phyloP scores from a whole-genome alignment of 2,797 vertebrate species.

The Gymnocypris eckloni region DNA sequence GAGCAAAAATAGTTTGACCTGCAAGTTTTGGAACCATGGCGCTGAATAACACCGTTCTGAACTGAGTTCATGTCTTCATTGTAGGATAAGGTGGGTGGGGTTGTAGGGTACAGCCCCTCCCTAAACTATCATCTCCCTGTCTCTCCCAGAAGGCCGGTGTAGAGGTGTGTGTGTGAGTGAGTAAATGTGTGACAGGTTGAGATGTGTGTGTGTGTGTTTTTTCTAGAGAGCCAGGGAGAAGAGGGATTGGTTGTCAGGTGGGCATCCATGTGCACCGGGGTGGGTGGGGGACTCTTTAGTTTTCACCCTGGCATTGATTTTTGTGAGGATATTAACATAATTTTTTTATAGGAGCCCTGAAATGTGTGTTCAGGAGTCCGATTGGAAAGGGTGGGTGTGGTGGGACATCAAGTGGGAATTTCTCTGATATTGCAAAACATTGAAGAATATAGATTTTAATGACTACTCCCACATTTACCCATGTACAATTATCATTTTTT shows the following conservation, averaged over 20 bases:
- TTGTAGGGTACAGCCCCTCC: constrained; percentile 67
- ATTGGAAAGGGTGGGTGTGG: constrained; percentile 27
- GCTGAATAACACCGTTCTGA: constrained; percentile 74
- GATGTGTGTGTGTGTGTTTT: constrained; percentile 58
- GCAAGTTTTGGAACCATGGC: constrained; percentile 75
- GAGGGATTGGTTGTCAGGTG: constrained; percentile 65
- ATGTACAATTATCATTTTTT: constrained; percentile 30
- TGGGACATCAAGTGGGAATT: constrained; percentile 8
- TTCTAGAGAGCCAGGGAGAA: constrained; percentile 72
- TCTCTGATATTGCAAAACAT: constrained; percentile 27
- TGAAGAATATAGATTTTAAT: constrained; percentile 59
- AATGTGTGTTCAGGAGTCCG: constrained; percentile 62
- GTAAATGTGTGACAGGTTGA: constrained; percentile 41
- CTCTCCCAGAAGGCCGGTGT: constrained; percentile 70
- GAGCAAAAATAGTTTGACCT: constrained; percentile 63
- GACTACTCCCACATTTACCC: constrained; percentile 67
- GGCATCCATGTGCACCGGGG: constrained; percentile 67
- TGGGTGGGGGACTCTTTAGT: constrained; percentile 68
- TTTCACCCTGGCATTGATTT: constrained; percentile 67
- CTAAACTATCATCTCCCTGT: constrained; percentile 74
- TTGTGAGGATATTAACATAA: constrained; percentile 66
- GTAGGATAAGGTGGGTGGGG: constrained; percentile 69
- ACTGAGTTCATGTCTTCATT: constrained; percentile 78
- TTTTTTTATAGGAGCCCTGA: constrained; percentile 72
- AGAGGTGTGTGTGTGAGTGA: constrained; percentile 59